Evolutionary conservation across 1,140 invertebrate species (phyloP), one percentile per base, ranked within the genome.

Genomic region (Tenebrio molitor): DNA sequence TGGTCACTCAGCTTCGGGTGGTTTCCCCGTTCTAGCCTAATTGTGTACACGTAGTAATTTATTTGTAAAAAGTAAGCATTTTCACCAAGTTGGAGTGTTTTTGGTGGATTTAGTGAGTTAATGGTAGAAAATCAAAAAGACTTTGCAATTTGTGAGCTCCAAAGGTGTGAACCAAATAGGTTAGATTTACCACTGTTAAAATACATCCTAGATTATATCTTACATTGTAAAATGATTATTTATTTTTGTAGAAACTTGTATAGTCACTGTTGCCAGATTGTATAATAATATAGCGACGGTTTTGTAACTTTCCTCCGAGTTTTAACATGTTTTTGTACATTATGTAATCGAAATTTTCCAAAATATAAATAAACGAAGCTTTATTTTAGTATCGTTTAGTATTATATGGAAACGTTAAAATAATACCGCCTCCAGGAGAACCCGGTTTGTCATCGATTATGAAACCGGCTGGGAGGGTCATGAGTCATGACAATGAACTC

Each of bases 401-500:
- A 7, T 23, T 53, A 25, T 53, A 5, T 53, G 12, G 21, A 53
- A 25, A 23, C 21, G 6, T 25, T 21, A 25, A 21, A 46, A 19
- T 16, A 46, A 46, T 46, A 19, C 15, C 8, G 17, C 5, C 19
- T 6, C 21, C 17, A 46, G 14, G 16, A 46, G 19, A 50, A n/a
- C n/a, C n/a, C 5, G 21, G 7, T 7, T 58, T 29, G 21, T 12
- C n/a, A 29, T n/a, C 23, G 50, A 14, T 58, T 58, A 58, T 25
- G 50, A 33, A 29, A 58, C n/a, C 19, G 29, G 21, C 12, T 46
- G 5, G 21, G 29, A 58, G 50, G 50, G 50, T 58, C 50, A 58
- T 50, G 44, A 50, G 44, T 23, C 44, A 23, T 58, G 50, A 23
- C 15, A 58, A 58, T 58, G 50, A 58, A 58, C 50, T 50, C 50